Evolutionary conservation across 2,888 invertebrate species (phyloP), one percentile per base, ranked within the genome.

Genomic region (Agrotis puta): DNA sequence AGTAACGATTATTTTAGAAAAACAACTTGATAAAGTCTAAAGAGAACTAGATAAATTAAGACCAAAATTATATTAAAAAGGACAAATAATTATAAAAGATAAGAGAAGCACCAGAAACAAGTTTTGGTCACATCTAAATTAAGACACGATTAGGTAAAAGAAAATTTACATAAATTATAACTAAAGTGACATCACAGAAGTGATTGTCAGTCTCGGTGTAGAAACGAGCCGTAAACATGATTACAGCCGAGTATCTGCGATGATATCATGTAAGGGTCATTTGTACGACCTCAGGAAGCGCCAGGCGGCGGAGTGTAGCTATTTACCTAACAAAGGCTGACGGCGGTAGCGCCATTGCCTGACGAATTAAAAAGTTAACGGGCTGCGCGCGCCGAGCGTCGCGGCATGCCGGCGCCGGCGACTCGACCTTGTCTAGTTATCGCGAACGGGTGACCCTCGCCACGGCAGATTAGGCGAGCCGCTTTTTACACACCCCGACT

Each of bases 351-450:
- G 91, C 92, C 92, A 89, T 92, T 89, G 94, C 91, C 88, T 92
- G 91, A 91, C 91, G 91, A 94, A 94, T 94, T 94, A 94, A 94
- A 94, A 94, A 94, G 94, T 94, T 94, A 94, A 93, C 94, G 93
- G 93, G 91, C 88, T 90, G 92, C 87, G 91, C 88, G 91, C 90
- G 91, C 92, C 91, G 91, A 88, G 89, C 91, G 90, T 82, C 92
- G 91, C 94, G 95, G 93, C 95, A 83, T 62, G 86, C 85, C 92
- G 94, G 94, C 94, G 95, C 95, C 95, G 89, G 91, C 94, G 94
- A 90, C 94, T 91, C 93, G 95, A 95, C 95, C 95, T 95, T 95
- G 95, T 93, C 94, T 93, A 91, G 91, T 94, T 94, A 94, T 94
- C 95, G 94, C 93, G 89, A 91, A 88, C 93, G 92, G 89, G 87